Evolutionary conservation across 1,140 invertebrate genomes (phyloP).

Genomic region (Yoshiicerus persimilis): DNA sequence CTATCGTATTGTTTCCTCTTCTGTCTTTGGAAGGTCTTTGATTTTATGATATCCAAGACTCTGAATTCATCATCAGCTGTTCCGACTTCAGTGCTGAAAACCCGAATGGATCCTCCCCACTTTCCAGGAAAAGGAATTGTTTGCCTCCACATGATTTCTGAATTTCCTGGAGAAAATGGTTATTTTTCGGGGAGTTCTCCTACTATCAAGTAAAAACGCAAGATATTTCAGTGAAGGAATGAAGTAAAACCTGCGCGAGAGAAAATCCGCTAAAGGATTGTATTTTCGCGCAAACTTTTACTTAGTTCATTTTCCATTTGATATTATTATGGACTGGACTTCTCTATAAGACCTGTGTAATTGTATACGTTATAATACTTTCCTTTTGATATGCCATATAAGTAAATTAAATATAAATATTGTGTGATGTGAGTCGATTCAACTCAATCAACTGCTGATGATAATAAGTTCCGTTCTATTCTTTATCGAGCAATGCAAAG

Average conservation of each 20-base stretch:
- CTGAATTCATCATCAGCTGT: conserved; percentile 38
- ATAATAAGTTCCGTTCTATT: not conserved
- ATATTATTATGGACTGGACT: too few species aligned
- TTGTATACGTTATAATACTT: not conserved
- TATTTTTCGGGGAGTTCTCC: too few species aligned
- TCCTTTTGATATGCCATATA: not conserved
- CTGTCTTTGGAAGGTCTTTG: not conserved
- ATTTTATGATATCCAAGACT: conserved; percentile 36
- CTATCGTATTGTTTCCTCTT: conserved; percentile 30
- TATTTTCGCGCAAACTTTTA: too few species aligned
- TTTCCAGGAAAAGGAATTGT: not conserved
- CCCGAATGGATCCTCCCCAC: not conserved
- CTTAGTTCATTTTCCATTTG: too few species aligned
- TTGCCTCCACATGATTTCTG: not conserved
- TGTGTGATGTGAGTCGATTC: not conserved
- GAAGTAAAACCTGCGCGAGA: not conserved
- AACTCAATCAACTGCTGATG: not conserved
- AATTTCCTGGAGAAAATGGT: too few species aligned
- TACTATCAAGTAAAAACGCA: too few species aligned
- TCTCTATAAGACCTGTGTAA: not conserved
- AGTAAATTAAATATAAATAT: not conserved
- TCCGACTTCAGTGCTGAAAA: not conserved
- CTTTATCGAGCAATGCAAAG: not conserved
- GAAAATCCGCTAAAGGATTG: not conserved
- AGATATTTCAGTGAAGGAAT: too few species aligned